These are phyloP conservation scores for Lithobates sylvaticus DNA, from an alignment of 2,797 vertebrate species.

Conservation along the genomic window DNA sequence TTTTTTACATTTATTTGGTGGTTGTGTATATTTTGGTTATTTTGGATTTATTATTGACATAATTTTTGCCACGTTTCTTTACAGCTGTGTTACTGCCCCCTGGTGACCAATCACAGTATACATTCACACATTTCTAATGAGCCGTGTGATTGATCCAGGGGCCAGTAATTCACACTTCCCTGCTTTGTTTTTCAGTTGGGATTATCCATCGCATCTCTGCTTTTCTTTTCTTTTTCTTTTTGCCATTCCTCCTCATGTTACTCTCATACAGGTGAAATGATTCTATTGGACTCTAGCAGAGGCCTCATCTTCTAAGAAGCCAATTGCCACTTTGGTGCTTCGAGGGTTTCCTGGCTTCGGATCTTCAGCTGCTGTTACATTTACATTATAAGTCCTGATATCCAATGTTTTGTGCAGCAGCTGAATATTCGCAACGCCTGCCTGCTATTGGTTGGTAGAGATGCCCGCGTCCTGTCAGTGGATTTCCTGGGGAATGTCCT, in stretches of 20 bases:
- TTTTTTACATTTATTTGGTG: no score
- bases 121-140: no score
- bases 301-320: background rate
- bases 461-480: background rate
- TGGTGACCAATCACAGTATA: no score
- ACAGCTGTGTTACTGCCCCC: no score
- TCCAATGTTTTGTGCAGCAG: background rate
- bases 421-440: background rate
- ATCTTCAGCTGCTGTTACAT: slow-evolving; percentile 13
- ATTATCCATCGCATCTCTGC: slow-evolving; percentile 24
- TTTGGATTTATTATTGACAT: no score
- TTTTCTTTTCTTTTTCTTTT: slow-evolving; percentile 30
- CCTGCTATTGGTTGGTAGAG: background rate
- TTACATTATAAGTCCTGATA: background rate
- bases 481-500: slow-evolving; percentile 1
- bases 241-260: slow-evolving; percentile 5
- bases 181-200: background rate
- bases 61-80: no score
- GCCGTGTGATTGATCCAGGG: no score
- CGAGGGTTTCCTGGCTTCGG: background rate
- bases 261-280: slow-evolving; percentile 1
- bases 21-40: no score
- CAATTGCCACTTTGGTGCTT: background rate
- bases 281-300: background rate
- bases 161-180: background rate